phyloP scores from a whole-genome alignment of 2,113 vertebrate species.

The Ceratotherium simum region DNA sequence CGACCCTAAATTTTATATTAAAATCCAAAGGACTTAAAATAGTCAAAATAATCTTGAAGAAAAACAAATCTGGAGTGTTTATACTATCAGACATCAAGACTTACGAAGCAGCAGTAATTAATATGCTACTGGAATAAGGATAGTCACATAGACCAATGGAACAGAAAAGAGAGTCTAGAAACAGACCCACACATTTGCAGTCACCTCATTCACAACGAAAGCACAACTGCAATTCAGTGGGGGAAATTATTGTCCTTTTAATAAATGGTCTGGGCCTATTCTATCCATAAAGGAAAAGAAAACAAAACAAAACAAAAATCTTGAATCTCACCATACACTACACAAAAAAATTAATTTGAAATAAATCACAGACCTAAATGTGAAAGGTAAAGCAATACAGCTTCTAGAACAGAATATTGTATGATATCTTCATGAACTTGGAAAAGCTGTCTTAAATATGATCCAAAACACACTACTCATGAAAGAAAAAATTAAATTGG shows the following conservation, averaged over 20 bases:
- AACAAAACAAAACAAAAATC: background rate
- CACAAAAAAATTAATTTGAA: background rate
- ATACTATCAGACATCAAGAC: background rate
- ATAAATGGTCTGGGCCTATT: background rate
- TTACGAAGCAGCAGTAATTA: background rate
- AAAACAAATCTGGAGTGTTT: background rate
- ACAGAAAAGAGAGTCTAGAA: background rate
- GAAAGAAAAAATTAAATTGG: slow-evolving; percentile 34
- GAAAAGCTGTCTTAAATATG: background rate
- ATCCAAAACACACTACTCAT: background rate
- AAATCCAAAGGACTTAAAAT: slow-evolving; percentile 18
- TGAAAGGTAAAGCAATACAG: background rate
- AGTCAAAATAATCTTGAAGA: background rate
- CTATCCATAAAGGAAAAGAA: background rate
- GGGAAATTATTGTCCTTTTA: background rate
- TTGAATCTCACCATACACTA: background rate
- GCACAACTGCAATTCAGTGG: background rate
- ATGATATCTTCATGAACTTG: background rate
- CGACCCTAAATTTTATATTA: background rate
- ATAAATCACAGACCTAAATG: background rate
- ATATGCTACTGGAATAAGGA: background rate
- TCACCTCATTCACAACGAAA: background rate
- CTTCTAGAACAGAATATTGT: background rate
- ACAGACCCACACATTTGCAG: background rate
- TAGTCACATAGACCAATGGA: background rate